These are phyloP conservation scores for Tenthredo distinguenda DNA, from an alignment of 2,888 invertebrate species.

Conservation along the genomic window DNA sequence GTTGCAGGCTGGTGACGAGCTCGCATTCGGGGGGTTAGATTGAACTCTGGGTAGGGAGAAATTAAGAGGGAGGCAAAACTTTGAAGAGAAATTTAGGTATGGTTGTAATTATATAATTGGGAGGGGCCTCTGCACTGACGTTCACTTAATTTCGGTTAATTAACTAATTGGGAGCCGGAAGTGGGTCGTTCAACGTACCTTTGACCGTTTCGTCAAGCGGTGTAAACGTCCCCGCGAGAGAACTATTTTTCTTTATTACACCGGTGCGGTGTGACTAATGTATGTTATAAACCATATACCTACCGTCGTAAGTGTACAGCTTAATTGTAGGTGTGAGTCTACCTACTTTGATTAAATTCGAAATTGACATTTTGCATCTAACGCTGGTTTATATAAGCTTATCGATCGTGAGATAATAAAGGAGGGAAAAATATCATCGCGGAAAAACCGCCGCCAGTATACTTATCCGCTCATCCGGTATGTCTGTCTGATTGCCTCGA, in stretches of 20 bases:
- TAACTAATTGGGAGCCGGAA: conserved; percentile 59
- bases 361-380: background rate
- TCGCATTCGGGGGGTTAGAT: background rate
- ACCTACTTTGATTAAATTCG: background rate
- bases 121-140: conserved; percentile 52
- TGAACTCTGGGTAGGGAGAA: background rate
- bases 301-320: background rate
- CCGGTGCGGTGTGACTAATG: background rate
- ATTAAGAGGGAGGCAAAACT: background rate
- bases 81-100: background rate
- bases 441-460: background rate
- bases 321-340: background rate
- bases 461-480: conserved; percentile 38
- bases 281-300: background rate
- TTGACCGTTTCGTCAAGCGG: conserved; percentile 57
- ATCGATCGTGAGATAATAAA: background rate
- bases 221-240: conserved; percentile 57
- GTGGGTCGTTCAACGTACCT: conserved; percentile 55
- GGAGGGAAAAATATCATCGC: background rate
- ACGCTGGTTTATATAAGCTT: background rate
- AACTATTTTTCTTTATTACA: conserved; percentile 41
- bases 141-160: conserved; percentile 60
- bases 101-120: conserved; percentile 19
- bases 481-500: conserved; percentile 43
- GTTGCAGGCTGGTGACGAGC: background rate